phyloP scores from a whole-genome alignment of 2,797 vertebrate genomes.

The Leptatherina wallacei region DNA sequence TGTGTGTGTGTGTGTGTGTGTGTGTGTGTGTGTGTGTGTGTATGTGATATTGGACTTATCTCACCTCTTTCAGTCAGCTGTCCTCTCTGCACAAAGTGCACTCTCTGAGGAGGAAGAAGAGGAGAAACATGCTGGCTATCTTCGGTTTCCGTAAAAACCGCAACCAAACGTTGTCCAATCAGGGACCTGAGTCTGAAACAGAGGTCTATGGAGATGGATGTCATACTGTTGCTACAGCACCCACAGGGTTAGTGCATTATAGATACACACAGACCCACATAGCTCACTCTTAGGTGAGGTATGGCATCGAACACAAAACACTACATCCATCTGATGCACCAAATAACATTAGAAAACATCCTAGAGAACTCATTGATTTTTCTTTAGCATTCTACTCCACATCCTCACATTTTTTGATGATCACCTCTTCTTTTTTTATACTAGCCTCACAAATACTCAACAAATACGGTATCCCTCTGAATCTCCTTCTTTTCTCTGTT shows the following conservation, averaged over 20 bases:
- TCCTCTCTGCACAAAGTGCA: conserved; percentile 82
- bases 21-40: conserved; percentile 2
- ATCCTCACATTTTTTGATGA: conserved; percentile 17
- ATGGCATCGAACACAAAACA: conserved; percentile 30
- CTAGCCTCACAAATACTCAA: conserved; percentile 27
- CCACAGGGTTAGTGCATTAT: conserved; percentile 69
- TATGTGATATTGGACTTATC: conserved; percentile 41
- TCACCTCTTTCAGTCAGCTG: conserved; percentile 74
- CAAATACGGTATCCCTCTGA: conserved; percentile 37
- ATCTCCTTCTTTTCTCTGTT: conserved; percentile 47
- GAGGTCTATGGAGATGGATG: conserved; percentile 76
- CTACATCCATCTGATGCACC: not conserved
- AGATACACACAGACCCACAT: not conserved
- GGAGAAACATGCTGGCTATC: conserved; percentile 82
- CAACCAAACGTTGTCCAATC: conserved; percentile 71
- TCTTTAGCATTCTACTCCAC: conserved; percentile 1
- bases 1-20: conserved; percentile 24
- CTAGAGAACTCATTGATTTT: not conserved
- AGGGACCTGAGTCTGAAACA: conserved; percentile 64
- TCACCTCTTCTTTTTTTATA: conserved; percentile 12
- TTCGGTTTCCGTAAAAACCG: conserved; percentile 83
- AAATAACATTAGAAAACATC: not conserved
- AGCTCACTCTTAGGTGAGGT: conserved; percentile 8
- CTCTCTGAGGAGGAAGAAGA: conserved; percentile 83
- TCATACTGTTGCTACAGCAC: conserved; percentile 74